phyloP scores from a whole-genome alignment of 2,113 vertebrate genomes.

The Oxyruncus cristatus region DNA sequence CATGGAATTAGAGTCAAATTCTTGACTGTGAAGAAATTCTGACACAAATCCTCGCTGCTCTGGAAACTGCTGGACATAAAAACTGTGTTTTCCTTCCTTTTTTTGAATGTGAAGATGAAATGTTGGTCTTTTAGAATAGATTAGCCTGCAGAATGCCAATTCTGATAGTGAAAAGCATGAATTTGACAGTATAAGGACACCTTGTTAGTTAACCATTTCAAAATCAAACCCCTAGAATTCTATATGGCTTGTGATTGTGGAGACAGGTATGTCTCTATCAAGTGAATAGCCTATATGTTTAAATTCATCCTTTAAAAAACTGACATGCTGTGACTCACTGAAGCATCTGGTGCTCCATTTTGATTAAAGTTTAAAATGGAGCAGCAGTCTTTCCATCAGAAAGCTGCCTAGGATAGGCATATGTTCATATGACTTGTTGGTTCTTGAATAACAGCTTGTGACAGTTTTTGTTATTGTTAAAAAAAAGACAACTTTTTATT shows the following conservation, averaged over 20 bases:
- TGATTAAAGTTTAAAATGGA: neutral
- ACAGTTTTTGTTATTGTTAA: neutral
- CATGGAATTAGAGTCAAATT: neutral
- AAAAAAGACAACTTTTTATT: neutral
- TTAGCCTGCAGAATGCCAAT: neutral
- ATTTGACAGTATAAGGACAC: neutral
- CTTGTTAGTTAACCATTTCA: neutral
- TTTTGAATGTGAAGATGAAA: neutral
- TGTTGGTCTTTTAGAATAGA: neutral
- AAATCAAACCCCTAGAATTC: neutral
- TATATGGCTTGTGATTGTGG: neutral
- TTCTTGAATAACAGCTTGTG: neutral
- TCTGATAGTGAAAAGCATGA: neutral
- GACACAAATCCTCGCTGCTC: neutral
- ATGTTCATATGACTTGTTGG: neutral
- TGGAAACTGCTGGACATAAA: neutral
- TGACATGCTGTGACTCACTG: neutral
- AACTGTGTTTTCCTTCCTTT: neutral
- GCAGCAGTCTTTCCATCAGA: neutral
- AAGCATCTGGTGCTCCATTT: neutral
- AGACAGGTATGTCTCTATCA: neutral
- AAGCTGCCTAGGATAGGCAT: neutral
- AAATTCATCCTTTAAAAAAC: neutral
- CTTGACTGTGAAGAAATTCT: neutral
- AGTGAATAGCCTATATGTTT: neutral